Evolutionary conservation across 2,113 vertebrate genomes (phyloP), one percentile per base, ranked within the genome.

Genomic region (Micromys minutus): DNA sequence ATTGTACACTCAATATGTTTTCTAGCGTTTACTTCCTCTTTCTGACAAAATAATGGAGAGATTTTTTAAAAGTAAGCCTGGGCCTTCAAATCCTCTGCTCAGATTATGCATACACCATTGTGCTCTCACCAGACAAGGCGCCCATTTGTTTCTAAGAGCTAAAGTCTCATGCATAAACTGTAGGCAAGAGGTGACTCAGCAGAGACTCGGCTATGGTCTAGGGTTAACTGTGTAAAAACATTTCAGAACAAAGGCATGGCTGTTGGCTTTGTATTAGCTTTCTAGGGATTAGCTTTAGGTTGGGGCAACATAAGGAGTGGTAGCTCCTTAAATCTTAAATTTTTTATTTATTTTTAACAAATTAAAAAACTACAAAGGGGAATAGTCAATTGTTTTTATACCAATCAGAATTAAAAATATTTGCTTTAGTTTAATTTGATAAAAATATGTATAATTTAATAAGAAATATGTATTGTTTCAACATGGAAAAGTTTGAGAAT

Each of bases 361-460:
- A 65, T 89, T 71, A 76, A 63, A 50, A 95, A 93, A 86, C n/a
- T 63, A 39, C 57, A 93, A 89, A 75, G 31, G 6, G 1, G 21
- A 75, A 81, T 76, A 57, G 12, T 88, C 16, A 85, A 88, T 79
- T 84, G 47, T 87, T 42, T 45, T 85, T 12, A 71, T 81, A 80
- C 4, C 34, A 94, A 9, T 4, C 69, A 76, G 22, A 89, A 77
- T 86, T 87, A 95, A 87, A 59, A 45, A 72, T 19, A 72, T 90
- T 96, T 94, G 4, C 10, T 95, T 83, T 71, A 76, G 84, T 75
- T 93, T 89, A 19, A 63, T 80, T 95, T 75, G 84, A 76, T 75
- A 59, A 93, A 95, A 93, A 80, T 11, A 55, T 86, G 65, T 71
- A 21, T 71, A 29, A 31, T 80, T 93, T 93, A 89, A 61, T 71